Evolutionary conservation across 2,797 vertebrate genomes (phyloP), one percentile per base, ranked within the genome.

Genomic region (Danio kyathit): DNA sequence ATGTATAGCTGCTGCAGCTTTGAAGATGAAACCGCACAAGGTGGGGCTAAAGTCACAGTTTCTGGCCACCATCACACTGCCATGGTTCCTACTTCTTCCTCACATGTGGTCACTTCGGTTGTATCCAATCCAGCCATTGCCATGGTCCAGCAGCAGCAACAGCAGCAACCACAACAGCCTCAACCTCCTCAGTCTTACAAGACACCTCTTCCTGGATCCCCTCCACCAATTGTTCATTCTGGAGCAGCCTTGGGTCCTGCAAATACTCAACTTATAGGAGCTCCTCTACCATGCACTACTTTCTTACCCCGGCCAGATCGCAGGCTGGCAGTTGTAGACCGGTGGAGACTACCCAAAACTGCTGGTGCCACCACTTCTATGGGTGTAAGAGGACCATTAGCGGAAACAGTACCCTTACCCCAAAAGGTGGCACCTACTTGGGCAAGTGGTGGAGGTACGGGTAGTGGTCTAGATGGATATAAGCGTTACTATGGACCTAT

Each of bases 1-100:
- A 98, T 97, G 96, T 97, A 97, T 88, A 97, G 96, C 90, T 98
- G 97, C 90, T 97, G 97, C 91, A 96, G 95, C 85, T 96, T 95
- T 19, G 96, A 97, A 83, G 96, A 96, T 89, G 94, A 95, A 89
- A 95, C 94, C 3, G 90, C 86, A 7, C 91, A 93, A 82, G 88
- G 90, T 76, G 94, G 92, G 74, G 16, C 88, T 57, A 95, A 95
- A 86, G 80, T 93, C 79, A 87, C 83, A 19, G 86, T 94, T 89
- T 75, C 92, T 40, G 65, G 91, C 51, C 94, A 94, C 74, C 94
- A 94, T 80, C 94, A 94, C 70, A 86, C 91, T n/a, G 86, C 92
- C 7, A 92, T 95, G 90, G 89, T 93, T 44, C 87, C 93, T 38
- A 89, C 92, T 52, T 90, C 94, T 1, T 93, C 93, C 82, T 82